phyloP scores from a whole-genome alignment of 2,888 invertebrate genomes.

The Meandrusa payeni region DNA sequence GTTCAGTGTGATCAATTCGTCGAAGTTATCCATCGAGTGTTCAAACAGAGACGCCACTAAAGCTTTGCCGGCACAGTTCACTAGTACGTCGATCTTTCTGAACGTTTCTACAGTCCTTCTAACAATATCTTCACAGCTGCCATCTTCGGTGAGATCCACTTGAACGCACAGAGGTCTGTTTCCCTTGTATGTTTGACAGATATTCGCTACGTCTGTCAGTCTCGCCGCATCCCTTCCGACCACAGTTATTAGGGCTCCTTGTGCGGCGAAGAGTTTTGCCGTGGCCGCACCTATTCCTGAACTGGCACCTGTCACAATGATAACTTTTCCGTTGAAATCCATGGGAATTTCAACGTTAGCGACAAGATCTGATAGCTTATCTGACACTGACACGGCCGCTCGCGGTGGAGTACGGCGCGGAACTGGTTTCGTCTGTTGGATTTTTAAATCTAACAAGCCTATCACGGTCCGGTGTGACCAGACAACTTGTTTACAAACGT shows the following conservation, averaged over 20 bases:
- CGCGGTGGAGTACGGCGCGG: not conserved
- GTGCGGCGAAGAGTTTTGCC: conserved; percentile 49
- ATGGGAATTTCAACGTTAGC: conserved; percentile 28
- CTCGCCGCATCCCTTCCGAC: conserved; percentile 52
- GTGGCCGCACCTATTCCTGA: conserved; percentile 59
- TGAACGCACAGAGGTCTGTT: conserved; percentile 45
- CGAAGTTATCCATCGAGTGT: conserved; percentile 47
- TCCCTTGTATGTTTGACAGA: conserved; percentile 42
- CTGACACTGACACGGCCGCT: not conserved
- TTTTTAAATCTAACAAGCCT: conserved; percentile 3
- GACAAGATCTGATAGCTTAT: not conserved
- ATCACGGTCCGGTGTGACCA: not conserved
- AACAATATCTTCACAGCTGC: conserved; percentile 49
- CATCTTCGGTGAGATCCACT: conserved; percentile 44
- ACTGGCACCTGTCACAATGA: conserved; percentile 56
- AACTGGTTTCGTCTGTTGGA: conserved; percentile 5
- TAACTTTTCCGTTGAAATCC: conserved; percentile 52
- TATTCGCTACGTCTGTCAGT: conserved; percentile 41
- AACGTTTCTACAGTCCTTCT: conserved; percentile 46
- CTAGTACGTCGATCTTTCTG: conserved; percentile 46
- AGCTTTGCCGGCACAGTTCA: conserved; percentile 55
- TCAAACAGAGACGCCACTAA: conserved; percentile 51
- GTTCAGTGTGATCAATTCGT: conserved; percentile 51
- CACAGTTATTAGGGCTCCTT: conserved; percentile 46
- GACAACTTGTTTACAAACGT: not conserved